Evolutionary conservation across 53 echinoderm and acorn worm species (phyloP).

Genomic region (Temnopleurus reevesii): DNA sequence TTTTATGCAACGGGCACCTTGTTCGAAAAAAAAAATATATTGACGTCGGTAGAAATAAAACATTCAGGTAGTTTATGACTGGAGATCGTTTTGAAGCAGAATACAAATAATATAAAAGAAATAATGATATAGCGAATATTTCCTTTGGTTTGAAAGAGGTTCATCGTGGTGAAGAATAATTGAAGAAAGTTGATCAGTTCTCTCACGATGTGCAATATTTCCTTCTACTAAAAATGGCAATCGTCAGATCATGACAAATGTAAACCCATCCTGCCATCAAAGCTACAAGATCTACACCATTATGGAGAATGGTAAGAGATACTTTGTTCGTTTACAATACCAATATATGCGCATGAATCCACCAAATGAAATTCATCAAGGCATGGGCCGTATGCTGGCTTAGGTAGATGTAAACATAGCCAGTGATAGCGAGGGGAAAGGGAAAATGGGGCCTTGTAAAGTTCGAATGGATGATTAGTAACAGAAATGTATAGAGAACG

Average conservation of each 20-base stretch:
- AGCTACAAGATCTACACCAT: not conserved
- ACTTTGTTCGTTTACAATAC: not conserved
- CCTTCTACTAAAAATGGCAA: not conserved
- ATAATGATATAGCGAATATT: no score
- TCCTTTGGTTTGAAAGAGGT: no score
- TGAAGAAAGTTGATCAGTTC: not conserved
- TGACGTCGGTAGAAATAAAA: no score
- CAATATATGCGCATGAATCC: not conserved
- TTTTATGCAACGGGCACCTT: no score
- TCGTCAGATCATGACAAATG: not conserved
- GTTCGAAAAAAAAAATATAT: no score
- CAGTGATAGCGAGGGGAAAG: not conserved
- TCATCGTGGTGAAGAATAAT: no score
- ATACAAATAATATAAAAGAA: no score
- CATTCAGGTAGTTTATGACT: no score
- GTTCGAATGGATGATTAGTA: not conserved
- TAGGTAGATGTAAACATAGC: conserved; percentile 13
- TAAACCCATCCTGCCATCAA: not conserved
- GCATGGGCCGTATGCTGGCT: not conserved
- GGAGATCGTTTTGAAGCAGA: no score
- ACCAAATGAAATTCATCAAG: conserved; percentile 13
- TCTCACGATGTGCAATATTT: not conserved
- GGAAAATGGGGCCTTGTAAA: not conserved
- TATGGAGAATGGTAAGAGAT: not conserved
- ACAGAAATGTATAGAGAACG: not conserved